These are phyloP conservation scores for Rhizoglyphus robini DNA, from an alignment of 1,140 invertebrate species.

Conservation along the genomic window DNA sequence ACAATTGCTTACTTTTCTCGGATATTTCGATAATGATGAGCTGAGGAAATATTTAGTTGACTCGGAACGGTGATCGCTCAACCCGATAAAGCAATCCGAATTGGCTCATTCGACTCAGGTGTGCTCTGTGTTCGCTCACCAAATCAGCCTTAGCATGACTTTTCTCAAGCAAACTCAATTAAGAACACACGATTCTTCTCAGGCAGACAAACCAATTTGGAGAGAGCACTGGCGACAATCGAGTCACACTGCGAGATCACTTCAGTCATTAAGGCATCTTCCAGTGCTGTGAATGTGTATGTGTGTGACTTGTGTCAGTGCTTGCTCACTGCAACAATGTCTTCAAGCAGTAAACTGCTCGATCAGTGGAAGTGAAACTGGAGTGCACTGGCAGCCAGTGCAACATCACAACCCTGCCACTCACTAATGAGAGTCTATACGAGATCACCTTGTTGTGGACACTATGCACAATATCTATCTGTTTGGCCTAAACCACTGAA, in stretches of 20 bases:
- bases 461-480: too few species aligned
- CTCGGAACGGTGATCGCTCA: background rate
- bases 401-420: too few species aligned
- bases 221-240: background rate
- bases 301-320: background rate
- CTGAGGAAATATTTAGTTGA: background rate
- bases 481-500: too few species aligned
- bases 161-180: background rate
- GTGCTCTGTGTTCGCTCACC: background rate
- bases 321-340: background rate
- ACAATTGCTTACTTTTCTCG: background rate
- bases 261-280: constrained; percentile 2
- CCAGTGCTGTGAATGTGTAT: background rate
- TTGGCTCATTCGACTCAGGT: background rate
- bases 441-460: too few species aligned
- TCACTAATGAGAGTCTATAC: too few species aligned
- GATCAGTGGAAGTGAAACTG: background rate
- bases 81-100: background rate
- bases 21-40: constrained; percentile 8
- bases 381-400: too few species aligned
- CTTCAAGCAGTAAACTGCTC: background rate
- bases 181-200: constrained; percentile 4
- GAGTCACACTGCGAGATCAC: background rate
- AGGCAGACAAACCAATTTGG: background rate
- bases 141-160: background rate